These are phyloP conservation scores for Platysternon megacephalum DNA, from an alignment of 2,113 vertebrate genomes.

Conservation along the genomic window DNA sequence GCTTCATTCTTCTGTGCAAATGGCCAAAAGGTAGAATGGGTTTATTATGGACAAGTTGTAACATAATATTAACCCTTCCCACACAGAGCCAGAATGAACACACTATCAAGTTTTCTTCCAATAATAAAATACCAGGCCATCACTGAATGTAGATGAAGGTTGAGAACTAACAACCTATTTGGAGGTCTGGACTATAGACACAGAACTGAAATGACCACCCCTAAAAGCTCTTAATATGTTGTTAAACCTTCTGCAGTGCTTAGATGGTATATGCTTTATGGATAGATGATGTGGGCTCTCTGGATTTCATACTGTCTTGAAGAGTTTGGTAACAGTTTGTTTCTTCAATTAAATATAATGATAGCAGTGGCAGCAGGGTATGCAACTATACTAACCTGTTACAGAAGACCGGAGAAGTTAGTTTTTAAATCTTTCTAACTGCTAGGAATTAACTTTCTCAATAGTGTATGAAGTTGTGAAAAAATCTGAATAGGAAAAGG, in stretches of 20 bases:
- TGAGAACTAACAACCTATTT: not conserved
- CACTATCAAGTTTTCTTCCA: not conserved
- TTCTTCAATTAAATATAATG: not conserved
- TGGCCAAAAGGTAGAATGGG: not conserved
- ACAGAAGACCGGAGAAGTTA: not conserved
- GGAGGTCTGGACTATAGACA: not conserved
- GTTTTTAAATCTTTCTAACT: fast-evolving
- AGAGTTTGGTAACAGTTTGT: not conserved
- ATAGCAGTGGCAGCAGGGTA: not conserved
- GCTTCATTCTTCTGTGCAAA: not conserved
- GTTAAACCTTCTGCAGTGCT: too few species aligned
- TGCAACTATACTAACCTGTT: not conserved
- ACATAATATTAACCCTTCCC: not conserved
- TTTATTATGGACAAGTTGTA: not conserved
- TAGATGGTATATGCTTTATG: not conserved
- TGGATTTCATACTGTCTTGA: not conserved
- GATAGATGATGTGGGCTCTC: not conserved
- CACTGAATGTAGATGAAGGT: not conserved
- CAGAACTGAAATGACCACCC: not conserved
- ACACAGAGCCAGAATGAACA: fast-evolving
- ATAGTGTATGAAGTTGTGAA: not conserved
- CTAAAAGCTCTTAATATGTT: not conserved
- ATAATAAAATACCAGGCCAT: fast-evolving
- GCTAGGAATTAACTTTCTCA: not conserved
- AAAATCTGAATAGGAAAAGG: not conserved